Base-by-base conservation (phyloP, 2,113 vertebrate species). In the Macrotis lagotis region DNA sequence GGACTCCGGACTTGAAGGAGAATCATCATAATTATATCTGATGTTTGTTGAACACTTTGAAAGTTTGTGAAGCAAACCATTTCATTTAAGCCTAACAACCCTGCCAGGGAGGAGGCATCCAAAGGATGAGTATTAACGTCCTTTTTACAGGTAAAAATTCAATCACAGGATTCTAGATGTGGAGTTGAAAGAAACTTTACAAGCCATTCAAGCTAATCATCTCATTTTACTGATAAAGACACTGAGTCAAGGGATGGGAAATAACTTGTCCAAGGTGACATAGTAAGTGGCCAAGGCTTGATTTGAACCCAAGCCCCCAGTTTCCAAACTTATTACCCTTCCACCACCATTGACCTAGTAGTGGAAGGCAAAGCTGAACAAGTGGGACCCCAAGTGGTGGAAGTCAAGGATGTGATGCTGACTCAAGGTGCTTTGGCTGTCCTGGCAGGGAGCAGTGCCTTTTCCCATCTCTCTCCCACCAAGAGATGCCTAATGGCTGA, bases 401-500 rank as follows among this genome's bases (percentile, higher is more conserved):
- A n/a, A 22, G 55, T 5, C 51, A 16, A 83, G 52, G 16, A 25
- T 89, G 11, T 37, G 19, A 3, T 0, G 48, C 91, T 49, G 31
- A 22, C 8, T 83, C 66, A 22, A 12, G 8, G n/a, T 2, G 6
- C 66, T n/a, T 83, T 8, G 3, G 44, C 26, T 19, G 26, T 16
- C 26, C 74, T 90, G 31, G 91, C 0, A 19, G 51, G 0, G 11
- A 91, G 8, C 9, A 0, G 0, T 37, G 88, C 22, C 50, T 44
- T 22, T 44, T 90, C 83, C 8, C 3, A 53, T 3, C 50, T 47
- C 93, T 92, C 90, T 83, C 91, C 47, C 50, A 94, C 89, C 8
- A n/a, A 83, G 88, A 55, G 91, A 95, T 28, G 31, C 66, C 66
- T 52, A 49, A 53, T 88, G 50, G 52, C 44, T 90, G 22, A 93